A percentile compares a stretch with the other conserved stretches of the same genome.
Evolutionary conservation across 1,140 invertebrate genomes (phyloP).

Genomic region (Conus ventricosus): DNA sequence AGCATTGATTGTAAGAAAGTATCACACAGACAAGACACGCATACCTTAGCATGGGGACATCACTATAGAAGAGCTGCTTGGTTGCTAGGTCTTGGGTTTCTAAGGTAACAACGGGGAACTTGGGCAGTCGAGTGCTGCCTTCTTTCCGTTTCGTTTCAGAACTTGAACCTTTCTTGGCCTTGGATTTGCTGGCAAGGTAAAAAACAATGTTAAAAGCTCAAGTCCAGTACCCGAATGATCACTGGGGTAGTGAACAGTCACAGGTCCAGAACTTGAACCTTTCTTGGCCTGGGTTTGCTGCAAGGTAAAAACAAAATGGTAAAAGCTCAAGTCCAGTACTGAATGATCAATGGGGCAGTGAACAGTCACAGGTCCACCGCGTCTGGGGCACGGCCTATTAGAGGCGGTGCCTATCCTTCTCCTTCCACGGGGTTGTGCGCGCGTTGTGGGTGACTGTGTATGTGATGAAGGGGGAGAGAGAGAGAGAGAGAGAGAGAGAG

Average conservation of each 20-base stretch:
- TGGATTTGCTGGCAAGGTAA: conserved; percentile 13
- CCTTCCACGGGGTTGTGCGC: no score
- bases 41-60: conserved; percentile 66
- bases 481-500: no score
- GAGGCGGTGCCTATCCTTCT: no score
- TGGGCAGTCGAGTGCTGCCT: conserved; percentile 66
- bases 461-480: no score
- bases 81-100: conserved; percentile 56
- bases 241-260: no score
- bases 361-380: no score
- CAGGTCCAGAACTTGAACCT: not conserved
- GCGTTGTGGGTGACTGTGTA: no score
- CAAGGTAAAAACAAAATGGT: not conserved
- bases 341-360: no score
- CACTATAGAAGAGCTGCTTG: conserved; percentile 58
- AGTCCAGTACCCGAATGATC: no score
- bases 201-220: not conserved
- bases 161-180: conserved; percentile 36
- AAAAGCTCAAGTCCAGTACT: no score
- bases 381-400: no score
- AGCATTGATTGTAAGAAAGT: no score
- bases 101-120: conserved; percentile 61
- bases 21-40: not conserved
- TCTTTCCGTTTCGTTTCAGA: conserved; percentile 44
- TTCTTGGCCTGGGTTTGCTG: conserved; percentile 36